Base-by-base conservation (phyloP, 2,888 invertebrate genomes). In the Boloria euphrosyne region DNA sequence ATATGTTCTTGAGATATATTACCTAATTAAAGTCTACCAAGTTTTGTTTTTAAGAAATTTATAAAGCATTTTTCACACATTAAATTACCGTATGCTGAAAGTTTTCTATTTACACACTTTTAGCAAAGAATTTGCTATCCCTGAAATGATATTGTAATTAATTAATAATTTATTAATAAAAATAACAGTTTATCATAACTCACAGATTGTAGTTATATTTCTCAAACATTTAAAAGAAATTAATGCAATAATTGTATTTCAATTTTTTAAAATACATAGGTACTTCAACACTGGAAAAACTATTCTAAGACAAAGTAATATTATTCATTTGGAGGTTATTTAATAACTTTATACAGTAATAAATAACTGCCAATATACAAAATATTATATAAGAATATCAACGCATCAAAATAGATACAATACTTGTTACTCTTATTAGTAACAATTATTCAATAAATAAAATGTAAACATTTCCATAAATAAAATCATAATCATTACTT, bases 401-500 rank as follows among this genome's bases (percentile, higher is more conserved):
- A 7, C 7, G 10, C 31, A 3, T 38, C 7, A 31, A 38, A 10
- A 38, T 38, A 38, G 10, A 38, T 46, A 38, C 13, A 22, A n/a
- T 13, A 0, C 2, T 14, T 22, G 22, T 22, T 22, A 22, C 22
- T 18, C 10, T 7, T 10, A 43, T 4, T 10, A 4, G 18, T n/a
- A n/a, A 14, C 31, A 17, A 49, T 38, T 31, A 38, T 16, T 16
- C 31, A 47, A 59, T 47, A 59, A 59, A 31, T 13, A 5, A 38
- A 49, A 59, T 38, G 13, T 17, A 49, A 38, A 7, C 10, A 31
- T 58, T 59, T 16, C 17, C 17, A 59, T 38, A 38, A 38, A 38
- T 38, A 38, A 59, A 59, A 59, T 59, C 49, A 59, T 59, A 59
- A 59, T 49, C 49, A 59, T 46, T 59, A 31, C 59, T 18, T 59